A percentile compares a stretch with the other conserved stretches of the same genome.
phyloP scores from a whole-genome alignment of 2,113 vertebrate genomes.

The Macaca nemestrina region DNA sequence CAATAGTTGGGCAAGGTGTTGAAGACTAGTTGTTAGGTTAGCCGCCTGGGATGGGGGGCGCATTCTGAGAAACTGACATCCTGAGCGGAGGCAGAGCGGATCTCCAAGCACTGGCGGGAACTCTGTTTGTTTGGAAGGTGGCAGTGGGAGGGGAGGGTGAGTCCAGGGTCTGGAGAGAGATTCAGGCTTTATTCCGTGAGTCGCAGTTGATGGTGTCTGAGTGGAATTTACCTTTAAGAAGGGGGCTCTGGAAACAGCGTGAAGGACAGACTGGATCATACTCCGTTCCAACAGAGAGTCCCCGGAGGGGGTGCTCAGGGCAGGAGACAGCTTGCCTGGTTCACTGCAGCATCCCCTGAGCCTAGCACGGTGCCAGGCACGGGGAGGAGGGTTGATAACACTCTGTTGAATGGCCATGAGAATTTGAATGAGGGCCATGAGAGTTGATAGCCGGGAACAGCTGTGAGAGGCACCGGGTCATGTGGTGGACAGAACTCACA shows the following conservation, averaged over 20 bases:
- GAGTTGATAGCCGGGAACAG: neutral
- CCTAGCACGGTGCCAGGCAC: neutral
- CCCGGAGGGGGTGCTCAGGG: neutral
- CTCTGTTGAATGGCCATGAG: neutral
- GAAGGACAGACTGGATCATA: neutral
- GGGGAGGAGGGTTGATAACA: neutral
- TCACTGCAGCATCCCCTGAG: rapidly evolving
- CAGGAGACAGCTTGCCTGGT: neutral
- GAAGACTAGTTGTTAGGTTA: neutral
- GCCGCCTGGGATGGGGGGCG: neutral
- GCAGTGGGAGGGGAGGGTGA: neutral
- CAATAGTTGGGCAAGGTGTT: neutral
- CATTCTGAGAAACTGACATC: neutral
- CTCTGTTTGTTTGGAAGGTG: neutral
- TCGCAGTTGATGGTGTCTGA: neutral
- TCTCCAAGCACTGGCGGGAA: rapidly evolving
- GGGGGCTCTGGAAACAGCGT: neutral
- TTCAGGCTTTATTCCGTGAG: neutral
- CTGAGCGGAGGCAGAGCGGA: neutral
- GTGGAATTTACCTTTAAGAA: neutral
- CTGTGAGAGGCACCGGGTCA: neutral
- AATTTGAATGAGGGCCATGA: neutral
- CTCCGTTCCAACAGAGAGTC: neutral
- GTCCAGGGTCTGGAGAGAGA: neutral
- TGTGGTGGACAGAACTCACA: neutral